Conservation (phyloP, 2,113 vertebrate species). For the Miniopterus natalensis region DNA sequence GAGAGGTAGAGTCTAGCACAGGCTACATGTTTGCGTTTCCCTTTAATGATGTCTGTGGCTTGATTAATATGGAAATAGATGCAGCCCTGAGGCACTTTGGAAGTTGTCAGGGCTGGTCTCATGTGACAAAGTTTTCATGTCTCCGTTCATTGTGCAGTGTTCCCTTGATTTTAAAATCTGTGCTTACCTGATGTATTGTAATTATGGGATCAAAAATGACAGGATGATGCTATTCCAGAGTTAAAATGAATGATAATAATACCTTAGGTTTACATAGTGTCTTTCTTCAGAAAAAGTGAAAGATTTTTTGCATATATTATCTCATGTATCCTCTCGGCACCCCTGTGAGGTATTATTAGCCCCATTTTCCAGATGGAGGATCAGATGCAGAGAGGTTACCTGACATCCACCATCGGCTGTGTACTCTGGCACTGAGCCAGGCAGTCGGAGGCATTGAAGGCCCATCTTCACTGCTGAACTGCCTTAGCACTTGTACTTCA, state of each 20-base stretch:
- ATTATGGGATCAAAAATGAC: slow-evolving; percentile 86
- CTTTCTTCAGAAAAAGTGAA: slow-evolving; percentile 80
- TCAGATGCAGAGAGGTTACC: neutral
- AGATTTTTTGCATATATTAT: slow-evolving; percentile 80
- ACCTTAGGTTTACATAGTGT: slow-evolving; percentile 82
- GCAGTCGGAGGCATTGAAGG: neutral
- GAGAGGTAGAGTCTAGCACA: slow-evolving; percentile 44
- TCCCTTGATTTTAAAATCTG: slow-evolving; percentile 82
- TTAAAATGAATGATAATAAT: slow-evolving; percentile 85
- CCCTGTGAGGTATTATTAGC: slow-evolving; percentile 59
- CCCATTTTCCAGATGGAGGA: slow-evolving; percentile 80
- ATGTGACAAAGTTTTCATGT: slow-evolving; percentile 83
- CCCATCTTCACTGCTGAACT: neutral
- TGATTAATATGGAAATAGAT: slow-evolving; percentile 84
- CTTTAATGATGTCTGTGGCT: slow-evolving; percentile 57
- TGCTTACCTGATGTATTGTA: slow-evolving; percentile 85
- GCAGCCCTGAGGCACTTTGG: slow-evolving; percentile 76
- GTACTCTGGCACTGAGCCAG: neutral
- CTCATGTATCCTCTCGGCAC: slow-evolving; percentile 68
- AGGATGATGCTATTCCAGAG: slow-evolving; percentile 82
- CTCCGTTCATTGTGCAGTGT: slow-evolving; percentile 70
- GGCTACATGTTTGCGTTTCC: slow-evolving; percentile 43
- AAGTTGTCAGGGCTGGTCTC: slow-evolving; percentile 83
- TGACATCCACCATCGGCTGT: neutral
- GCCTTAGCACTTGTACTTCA: neutral